These are phyloP conservation scores for Bombyx huttoni DNA, from an alignment of 2,888 invertebrate species.

Conservation along the genomic window DNA sequence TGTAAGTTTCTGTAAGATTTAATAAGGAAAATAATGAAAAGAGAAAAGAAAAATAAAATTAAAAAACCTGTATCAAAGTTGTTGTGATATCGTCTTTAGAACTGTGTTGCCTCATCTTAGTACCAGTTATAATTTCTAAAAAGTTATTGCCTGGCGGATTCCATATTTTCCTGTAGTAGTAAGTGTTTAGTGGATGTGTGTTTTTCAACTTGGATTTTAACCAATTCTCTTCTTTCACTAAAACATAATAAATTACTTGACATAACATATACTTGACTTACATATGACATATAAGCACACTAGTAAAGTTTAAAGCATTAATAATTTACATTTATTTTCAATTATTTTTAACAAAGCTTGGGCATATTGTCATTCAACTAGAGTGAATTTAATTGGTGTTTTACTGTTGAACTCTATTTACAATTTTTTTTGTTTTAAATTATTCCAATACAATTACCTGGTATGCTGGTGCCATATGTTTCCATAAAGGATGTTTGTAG, in stretches of 20 bases:
- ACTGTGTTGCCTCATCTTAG: slow-evolving; percentile 19
- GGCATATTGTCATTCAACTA: too few relatives aligned
- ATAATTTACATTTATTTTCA: too few relatives aligned
- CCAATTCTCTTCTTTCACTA: slow-evolving; percentile 54
- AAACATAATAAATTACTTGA: slow-evolving; percentile 8
- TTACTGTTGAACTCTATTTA: too few relatives aligned
- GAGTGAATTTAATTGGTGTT: too few relatives aligned
- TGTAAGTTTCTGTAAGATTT: too few relatives aligned
- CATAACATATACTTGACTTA: too few relatives aligned
- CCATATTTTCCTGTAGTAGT: slow-evolving; percentile 52
- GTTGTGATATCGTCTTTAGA: slow-evolving; percentile 26
- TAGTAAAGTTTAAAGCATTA: too few relatives aligned
- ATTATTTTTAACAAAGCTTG: too few relatives aligned
- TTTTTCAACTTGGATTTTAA: slow-evolving; percentile 38
- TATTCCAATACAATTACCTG: slow-evolving; percentile 25
- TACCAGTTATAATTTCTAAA: slow-evolving; percentile 37
- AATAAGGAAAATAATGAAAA: too few relatives aligned
- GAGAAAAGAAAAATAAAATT: too few relatives aligned
- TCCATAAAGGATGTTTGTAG: slow-evolving; percentile 35
- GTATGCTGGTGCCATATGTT: slow-evolving; percentile 31
- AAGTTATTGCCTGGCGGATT: slow-evolving; percentile 34
- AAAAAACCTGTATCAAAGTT: slow-evolving; percentile 37
- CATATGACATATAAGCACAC: too few relatives aligned
- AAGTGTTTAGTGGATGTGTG: slow-evolving; percentile 45
- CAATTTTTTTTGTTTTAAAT: too few relatives aligned